A percentile compares a stretch with the other conserved stretches of the same genome.
These are phyloP conservation scores for Rhimphoctona megacephalus DNA, from an alignment of 2,888 invertebrate genomes.

Conservation along the genomic window DNA sequence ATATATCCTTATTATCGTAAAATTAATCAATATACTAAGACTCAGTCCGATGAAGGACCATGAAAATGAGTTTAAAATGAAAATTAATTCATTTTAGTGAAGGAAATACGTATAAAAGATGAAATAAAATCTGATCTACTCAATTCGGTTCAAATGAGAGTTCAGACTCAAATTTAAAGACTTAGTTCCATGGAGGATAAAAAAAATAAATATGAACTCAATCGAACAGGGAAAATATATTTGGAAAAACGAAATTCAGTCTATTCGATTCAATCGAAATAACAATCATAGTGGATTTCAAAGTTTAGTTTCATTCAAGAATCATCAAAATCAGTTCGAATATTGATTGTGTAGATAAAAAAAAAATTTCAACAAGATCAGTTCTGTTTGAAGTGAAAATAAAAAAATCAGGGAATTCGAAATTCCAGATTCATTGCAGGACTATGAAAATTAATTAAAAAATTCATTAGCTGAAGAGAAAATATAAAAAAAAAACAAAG, in stretches of 20 bases:
- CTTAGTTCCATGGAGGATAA: neutral
- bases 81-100: neutral
- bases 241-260: neutral
- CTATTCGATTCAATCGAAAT: too few species aligned
- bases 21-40: neutral
- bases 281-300: too few species aligned
- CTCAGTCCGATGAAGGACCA: neutral
- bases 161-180: neutral
- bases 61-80: neutral
- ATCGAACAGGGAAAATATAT: neutral
- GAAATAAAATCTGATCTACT: neutral
- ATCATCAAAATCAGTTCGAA: too few species aligned
- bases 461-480: too few species aligned
- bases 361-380: too few species aligned
- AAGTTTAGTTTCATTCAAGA: too few species aligned
- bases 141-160: too few species aligned
- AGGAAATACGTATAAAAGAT: neutral
- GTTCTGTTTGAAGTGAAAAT: neutral
- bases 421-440: neutral
- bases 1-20: neutral
- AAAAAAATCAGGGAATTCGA: neutral
- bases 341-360: too few species aligned
- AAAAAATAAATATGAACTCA: neutral
- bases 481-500: neutral
- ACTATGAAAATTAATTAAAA: neutral